A percentile compares a stretch with the other conserved stretches of the same genome.
phyloP scores from a whole-genome alignment of 2,797 vertebrate species.

The Falco naumanni region DNA sequence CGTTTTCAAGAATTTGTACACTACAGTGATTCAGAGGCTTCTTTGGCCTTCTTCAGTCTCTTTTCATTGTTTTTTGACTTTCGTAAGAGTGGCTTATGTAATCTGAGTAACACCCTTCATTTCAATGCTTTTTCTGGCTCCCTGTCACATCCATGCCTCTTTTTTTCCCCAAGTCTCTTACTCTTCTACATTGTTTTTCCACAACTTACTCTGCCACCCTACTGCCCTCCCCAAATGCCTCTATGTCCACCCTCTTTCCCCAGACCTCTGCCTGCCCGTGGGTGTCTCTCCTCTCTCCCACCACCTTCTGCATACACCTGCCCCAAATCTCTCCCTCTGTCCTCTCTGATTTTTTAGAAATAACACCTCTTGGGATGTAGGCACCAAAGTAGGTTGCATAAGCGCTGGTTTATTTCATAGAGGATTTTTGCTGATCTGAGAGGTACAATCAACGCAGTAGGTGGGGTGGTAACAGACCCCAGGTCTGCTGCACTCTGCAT shows the following conservation, averaged over 20 bases:
- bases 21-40: background rate
- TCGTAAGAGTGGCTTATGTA: background rate
- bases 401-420: background rate
- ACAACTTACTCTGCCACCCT: background rate
- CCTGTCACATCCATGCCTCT: background rate
- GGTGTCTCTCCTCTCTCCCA: background rate
- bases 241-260: background rate
- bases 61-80: background rate
- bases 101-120: background rate
- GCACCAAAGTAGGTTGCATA: background rate
- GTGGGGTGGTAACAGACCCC: background rate
- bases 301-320: background rate
- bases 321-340: background rate
- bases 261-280: rapidly evolving
- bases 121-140: background rate
- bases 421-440: background rate
- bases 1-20: background rate
- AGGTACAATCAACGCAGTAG: background rate
- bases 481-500: background rate
- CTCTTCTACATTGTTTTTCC: background rate
- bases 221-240: background rate
- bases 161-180: background rate
- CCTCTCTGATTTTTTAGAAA: background rate
- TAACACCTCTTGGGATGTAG: background rate
- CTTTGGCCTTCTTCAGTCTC: background rate